Conservation (phyloP, 1,140 invertebrate species). For the Diachasmimorpha longicaudata region DNA sequence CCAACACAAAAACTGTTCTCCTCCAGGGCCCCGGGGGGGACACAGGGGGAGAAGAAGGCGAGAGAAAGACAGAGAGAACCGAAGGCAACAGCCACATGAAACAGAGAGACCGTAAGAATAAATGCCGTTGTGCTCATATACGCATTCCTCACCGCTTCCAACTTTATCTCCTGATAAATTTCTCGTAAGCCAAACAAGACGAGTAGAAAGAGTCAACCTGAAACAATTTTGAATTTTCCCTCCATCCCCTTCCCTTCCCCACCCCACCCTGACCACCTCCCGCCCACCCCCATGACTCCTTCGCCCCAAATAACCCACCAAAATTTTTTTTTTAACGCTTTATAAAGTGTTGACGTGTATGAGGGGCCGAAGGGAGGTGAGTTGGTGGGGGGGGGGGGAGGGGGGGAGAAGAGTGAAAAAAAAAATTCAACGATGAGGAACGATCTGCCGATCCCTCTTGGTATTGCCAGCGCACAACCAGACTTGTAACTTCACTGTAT, state of each 20-base stretch:
- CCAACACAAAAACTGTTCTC: neutral
- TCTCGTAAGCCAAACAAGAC: constrained; percentile 2
- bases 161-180: constrained; percentile 10
- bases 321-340: neutral
- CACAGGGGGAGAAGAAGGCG: no score
- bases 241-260: neutral
- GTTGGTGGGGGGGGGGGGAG: neutral
- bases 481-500: constrained; percentile 15
- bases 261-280: no score
- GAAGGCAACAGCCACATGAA: neutral
- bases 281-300: neutral
- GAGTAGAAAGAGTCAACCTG: neutral
- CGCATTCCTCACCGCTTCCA: constrained; percentile 31
- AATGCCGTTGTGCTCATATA: constrained; percentile 9
- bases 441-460: neutral
- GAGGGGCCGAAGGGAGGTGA: neutral
- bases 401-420: neutral
- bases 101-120: neutral
- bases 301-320: neutral
- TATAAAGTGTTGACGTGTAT: neutral
- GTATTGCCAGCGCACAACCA: neutral
- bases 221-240: constrained; percentile 10
- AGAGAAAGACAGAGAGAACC: no score
- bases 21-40: neutral
- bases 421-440: neutral